phyloP scores from a whole-genome alignment of 2,797 vertebrate species.

The Darevskia mixta region DNA sequence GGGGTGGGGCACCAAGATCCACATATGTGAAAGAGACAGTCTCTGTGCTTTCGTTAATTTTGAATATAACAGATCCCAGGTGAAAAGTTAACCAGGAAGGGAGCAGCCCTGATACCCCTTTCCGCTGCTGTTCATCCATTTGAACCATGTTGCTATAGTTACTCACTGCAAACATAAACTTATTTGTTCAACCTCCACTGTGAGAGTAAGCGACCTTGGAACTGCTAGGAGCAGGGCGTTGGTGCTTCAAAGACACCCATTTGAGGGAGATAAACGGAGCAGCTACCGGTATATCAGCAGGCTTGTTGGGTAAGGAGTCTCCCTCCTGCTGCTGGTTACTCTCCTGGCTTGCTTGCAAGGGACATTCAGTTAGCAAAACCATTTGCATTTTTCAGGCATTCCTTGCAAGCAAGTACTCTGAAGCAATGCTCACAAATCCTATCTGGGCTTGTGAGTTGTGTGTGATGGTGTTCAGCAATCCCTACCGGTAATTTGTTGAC shows the following conservation, averaged over 20 bases:
- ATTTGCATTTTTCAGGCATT: not conserved
- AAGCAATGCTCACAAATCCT: not conserved
- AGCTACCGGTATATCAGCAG: not conserved
- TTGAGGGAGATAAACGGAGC: not conserved
- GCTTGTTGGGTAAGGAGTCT: not conserved
- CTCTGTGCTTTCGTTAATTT: constrained; percentile 25
- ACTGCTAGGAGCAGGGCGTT: not conserved
- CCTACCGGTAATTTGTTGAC: not conserved
- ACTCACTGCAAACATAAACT: constrained; percentile 11
- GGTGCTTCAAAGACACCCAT: not conserved
- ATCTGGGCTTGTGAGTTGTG: not conserved
- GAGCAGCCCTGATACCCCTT: not conserved
- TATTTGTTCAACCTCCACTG: not conserved
- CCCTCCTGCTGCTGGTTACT: not conserved
- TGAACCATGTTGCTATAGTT: constrained; percentile 12
- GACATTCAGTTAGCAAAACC: not conserved
- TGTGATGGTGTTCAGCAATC: not conserved
- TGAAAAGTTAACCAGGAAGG: constrained; percentile 26
- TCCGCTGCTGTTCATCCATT: not conserved
- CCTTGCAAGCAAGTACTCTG: not conserved
- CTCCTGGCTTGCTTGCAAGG: not conserved
- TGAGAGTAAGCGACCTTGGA: not conserved
- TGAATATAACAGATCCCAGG: not conserved
- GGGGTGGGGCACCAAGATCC: not conserved
- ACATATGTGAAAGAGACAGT: not conserved